Evolutionary conservation across 2,888 invertebrate species (phyloP), one percentile per base, ranked within the genome.

Genomic region (Athalia cordata): DNA sequence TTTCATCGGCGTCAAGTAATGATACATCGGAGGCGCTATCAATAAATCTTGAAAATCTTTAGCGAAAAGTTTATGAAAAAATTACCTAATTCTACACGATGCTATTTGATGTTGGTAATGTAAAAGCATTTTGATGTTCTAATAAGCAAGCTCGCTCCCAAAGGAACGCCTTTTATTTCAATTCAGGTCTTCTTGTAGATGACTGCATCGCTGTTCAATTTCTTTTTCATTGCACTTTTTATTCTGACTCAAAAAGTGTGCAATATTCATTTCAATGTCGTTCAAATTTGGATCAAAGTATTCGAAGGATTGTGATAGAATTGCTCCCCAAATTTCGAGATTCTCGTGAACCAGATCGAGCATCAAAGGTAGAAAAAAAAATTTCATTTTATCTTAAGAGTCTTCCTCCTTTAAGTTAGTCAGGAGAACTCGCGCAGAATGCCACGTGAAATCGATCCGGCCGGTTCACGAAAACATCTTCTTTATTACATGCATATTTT

Each of bases 71-170:
- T 57, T 9, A 59, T 29, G 4, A 5, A 47, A n/a, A 47, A 13
- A 43, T 45, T 8, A 13, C 8, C 72, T 45, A 13, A 45, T 59
- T 8, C 50, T 52, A 50, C 15, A 15, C 11, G 7, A 7, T n/a
- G 13, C 59, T 47, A 13, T 4, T 4, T 59, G 59, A 4, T 49
- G 55, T 59, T 72, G 59, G 57, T 59, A 47, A 8, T 13, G 11
- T 72, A 59, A 59, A 72, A 72, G 47, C 13, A 59, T 72, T 59
- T 59, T 72, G 57, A 72, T 59, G 72, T 43, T 72, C 72, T 8
- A 47, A 72, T 13, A 57, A 45, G 45, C 47, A 13, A 59, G 59
- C 72, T 59, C 59, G 13, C 72, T 47, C 5, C 57, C 59, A 11
- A 72, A 59, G 47, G 45, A 9, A 50, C 11, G 57, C 47, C 47